Conservation (phyloP, 2,113 vertebrate genomes). For the Osmerus mordax region DNA sequence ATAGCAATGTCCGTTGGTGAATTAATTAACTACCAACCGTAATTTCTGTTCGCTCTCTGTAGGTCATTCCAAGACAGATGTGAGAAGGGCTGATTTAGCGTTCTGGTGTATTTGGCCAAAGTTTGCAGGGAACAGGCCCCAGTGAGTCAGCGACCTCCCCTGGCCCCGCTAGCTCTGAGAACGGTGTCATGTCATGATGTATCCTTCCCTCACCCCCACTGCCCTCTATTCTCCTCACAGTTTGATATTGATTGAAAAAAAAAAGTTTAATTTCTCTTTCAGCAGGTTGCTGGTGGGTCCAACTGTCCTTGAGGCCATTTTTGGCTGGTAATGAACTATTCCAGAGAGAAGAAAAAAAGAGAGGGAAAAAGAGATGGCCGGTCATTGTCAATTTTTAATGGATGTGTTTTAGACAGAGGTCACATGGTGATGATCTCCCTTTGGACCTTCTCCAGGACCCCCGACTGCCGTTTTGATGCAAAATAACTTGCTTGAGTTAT, state of each 20-base stretch:
- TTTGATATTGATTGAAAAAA: constrained; percentile 53
- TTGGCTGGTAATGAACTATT: constrained; percentile 43
- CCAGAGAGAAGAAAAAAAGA: background rate
- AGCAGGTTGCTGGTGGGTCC: constrained; percentile 33
- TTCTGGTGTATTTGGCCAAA: constrained; percentile 18
- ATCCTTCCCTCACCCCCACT: constrained; percentile 30
- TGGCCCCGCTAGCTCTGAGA: constrained; percentile 33
- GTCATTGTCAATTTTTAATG: constrained; percentile 29
- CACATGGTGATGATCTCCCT: constrained; percentile 10
- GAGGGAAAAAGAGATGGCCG: background rate
- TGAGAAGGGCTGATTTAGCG: constrained; percentile 28
- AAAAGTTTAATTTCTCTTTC: constrained; percentile 59
- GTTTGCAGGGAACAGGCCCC: constrained; percentile 23
- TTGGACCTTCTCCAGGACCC: constrained; percentile 7
- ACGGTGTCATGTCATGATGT: constrained; percentile 46
- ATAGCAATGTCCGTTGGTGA: background rate
- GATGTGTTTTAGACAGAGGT: constrained; percentile 44
- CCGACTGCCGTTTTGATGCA: constrained; percentile 3
- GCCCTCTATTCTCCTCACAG: constrained; percentile 34
- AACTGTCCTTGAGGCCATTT: constrained; percentile 39
- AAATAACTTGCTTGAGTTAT: background rate
- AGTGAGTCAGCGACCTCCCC: background rate
- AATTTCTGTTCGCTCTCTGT: background rate
- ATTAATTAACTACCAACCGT: background rate
- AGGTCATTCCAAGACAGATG: constrained; percentile 24